Evolutionary conservation across 2,888 invertebrate species (phyloP).

Genomic region (Scaptomyza flava): DNA sequence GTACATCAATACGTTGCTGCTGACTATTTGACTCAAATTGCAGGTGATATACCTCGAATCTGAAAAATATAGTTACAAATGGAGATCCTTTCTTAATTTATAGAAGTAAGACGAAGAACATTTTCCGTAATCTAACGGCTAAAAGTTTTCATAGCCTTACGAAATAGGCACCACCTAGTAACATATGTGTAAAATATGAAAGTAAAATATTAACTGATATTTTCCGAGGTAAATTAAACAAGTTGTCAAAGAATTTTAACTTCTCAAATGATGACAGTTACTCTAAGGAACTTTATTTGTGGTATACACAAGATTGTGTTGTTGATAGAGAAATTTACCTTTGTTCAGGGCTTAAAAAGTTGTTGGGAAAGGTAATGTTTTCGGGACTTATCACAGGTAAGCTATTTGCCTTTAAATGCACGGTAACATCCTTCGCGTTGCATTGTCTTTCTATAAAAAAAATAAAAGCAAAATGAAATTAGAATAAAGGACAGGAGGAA

Average conservation of each 20-base stretch:
- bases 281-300: too few relatives aligned
- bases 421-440: slow-evolving; percentile 87
- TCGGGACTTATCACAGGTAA: slow-evolving; percentile 93
- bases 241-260: too few relatives aligned
- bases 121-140: too few relatives aligned
- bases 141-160: too few relatives aligned
- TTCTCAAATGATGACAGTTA: too few relatives aligned
- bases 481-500: too few relatives aligned
- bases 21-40: slow-evolving; percentile 87
- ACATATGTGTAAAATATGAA: too few relatives aligned
- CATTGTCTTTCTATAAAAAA: slow-evolving; percentile 86
- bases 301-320: too few relatives aligned
- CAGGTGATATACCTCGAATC: slow-evolving; percentile 85
- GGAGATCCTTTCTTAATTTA: not conserved
- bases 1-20: slow-evolving; percentile 86
- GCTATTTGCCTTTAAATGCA: slow-evolving; percentile 91
- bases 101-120: not conserved
- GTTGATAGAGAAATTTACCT: slow-evolving; percentile 69
- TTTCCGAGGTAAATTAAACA: too few relatives aligned
- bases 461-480: not conserved
- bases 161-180: too few relatives aligned
- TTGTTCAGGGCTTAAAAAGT: slow-evolving; percentile 86
- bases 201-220: too few relatives aligned
- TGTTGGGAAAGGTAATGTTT: slow-evolving; percentile 90
- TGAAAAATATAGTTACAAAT: slow-evolving; percentile 6